Evolutionary conservation across 2,888 invertebrate species (phyloP), one percentile per base, ranked within the genome.

Genomic region (Tridacna gigas): DNA sequence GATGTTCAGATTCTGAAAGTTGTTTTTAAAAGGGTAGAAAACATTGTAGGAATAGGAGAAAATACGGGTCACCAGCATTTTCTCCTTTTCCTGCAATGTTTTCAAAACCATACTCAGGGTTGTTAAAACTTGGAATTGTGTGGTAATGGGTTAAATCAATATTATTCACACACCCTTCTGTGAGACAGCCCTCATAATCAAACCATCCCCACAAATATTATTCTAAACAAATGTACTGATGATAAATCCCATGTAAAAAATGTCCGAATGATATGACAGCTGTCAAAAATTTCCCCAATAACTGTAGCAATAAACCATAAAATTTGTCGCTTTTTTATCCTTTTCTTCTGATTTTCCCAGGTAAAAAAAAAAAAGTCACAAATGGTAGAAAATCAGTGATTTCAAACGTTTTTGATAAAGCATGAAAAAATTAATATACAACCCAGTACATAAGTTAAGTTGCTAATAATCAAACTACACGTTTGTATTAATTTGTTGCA

Each of bases 171-270:
- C 71, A 5, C 48, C 51, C n/a, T n/a, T 51, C 51, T 51, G 12
- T 51, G 11, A 71, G 22, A 71, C n/a, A 20, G 47, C 15, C 48
- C n/a, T 51, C 4, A 71, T 51, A 51, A 71, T 71, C 20, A 51
- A 71, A 71, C 47, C 71, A 22, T 71, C n/a, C 71, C 20, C 2
- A 51, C 48, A 71, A 22, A 51, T 67, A 71, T 71, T 51, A 51
- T 67, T 67, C 67, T 13, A 37, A 67, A 63, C 63, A 63, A 63
- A 63, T 63, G 63, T 22, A 63, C n/a, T 63, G 63, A 63, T 63
- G 13, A 63, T 22, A 25, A 63, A 25, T 63, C 63, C 9, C 63
- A 3, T 20, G 63, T 22, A n/a, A 63, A 25, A 63, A 63, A 13
- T 63, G 63, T 13, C 25, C 11, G n/a, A 63, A n/a, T 60, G 20